Conservation (phyloP, 2,888 invertebrate genomes). For the Apotomis capreana region DNA sequence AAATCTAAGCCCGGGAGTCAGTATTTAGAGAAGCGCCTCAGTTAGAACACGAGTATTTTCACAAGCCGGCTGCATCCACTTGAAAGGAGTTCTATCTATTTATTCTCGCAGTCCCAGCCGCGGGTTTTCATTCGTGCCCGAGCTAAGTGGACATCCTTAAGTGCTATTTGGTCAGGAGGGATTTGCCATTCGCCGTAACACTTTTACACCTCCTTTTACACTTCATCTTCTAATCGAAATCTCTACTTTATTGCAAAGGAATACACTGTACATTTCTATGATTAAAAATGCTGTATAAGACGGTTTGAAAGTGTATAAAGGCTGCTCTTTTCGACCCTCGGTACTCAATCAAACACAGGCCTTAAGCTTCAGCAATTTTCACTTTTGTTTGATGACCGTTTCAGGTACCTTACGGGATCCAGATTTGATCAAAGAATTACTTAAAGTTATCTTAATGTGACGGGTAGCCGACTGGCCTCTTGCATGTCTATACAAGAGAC, state of each 20-base stretch:
- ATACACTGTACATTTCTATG: not conserved
- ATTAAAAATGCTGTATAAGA: not conserved
- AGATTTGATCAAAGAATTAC: not conserved
- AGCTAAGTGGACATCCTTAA: slow-evolving; percentile 79
- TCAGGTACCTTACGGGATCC: slow-evolving; percentile 51
- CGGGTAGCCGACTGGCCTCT: not conserved
- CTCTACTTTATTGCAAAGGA: not conserved
- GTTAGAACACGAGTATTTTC: slow-evolving; percentile 30
- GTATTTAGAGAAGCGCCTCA: no score
- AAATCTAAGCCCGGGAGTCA: no score
- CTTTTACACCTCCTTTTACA: not conserved
- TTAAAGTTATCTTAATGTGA: not conserved
- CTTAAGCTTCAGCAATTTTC: slow-evolving; percentile 49
- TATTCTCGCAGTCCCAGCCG: slow-evolving; percentile 62
- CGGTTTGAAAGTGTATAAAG: slow-evolving; percentile 42
- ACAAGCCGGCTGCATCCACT: slow-evolving; percentile 16
- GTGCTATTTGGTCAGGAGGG: slow-evolving; percentile 80
- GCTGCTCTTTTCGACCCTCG: slow-evolving; percentile 77
- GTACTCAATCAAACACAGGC: slow-evolving; percentile 73
- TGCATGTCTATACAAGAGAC: no score
- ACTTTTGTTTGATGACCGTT: slow-evolving; percentile 46
- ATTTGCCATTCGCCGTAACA: slow-evolving; percentile 54
- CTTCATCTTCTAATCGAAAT: not conserved
- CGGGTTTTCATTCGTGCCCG: slow-evolving; percentile 67
- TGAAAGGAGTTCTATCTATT: slow-evolving; percentile 72